Percentiles rank a stretch among this genome's conserved stretches.
These are phyloP conservation scores for Ploceus nigricollis DNA, from an alignment of 2,113 vertebrate genomes.

Conservation along the genomic window DNA sequence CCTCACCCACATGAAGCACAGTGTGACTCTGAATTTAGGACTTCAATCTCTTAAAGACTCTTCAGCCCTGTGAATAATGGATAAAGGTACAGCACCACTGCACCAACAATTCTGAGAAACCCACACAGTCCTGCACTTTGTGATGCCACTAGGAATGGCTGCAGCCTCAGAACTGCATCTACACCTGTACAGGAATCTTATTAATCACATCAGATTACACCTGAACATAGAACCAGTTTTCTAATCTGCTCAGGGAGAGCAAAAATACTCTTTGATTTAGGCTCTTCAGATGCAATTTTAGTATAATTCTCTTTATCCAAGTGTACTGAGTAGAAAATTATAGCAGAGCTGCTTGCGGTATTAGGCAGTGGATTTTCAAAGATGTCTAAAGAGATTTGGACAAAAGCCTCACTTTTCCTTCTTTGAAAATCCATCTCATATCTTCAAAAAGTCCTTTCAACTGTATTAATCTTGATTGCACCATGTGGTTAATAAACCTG, in stretches of 20 bases:
- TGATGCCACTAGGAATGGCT: not conserved
- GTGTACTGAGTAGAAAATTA: slow-evolving; percentile 8
- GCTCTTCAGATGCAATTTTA: not conserved
- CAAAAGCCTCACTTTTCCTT: not conserved
- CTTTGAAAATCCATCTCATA: not conserved
- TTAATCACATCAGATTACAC: not conserved
- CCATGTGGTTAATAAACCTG: not conserved
- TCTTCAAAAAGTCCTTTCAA: slow-evolving; percentile 16
- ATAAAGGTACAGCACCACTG: not conserved
- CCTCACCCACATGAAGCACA: not conserved
- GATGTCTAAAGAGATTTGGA: not conserved
- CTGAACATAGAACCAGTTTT: not conserved
- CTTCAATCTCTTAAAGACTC: not conserved
- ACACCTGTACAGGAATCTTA: not conserved
- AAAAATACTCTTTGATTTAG: slow-evolving; percentile 39
- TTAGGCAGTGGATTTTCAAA: not conserved
- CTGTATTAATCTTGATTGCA: not conserved
- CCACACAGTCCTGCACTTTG: not conserved
- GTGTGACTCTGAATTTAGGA: not conserved
- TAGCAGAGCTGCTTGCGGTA: not conserved
- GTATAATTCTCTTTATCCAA: not conserved
- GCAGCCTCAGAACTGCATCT: not conserved
- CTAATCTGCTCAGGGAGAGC: slow-evolving; percentile 13
- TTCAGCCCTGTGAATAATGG: too few species aligned
- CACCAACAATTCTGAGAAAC: not conserved